Conservation (phyloP, 2,113 vertebrate species). For the Greenwoodochromis staneri region DNA sequence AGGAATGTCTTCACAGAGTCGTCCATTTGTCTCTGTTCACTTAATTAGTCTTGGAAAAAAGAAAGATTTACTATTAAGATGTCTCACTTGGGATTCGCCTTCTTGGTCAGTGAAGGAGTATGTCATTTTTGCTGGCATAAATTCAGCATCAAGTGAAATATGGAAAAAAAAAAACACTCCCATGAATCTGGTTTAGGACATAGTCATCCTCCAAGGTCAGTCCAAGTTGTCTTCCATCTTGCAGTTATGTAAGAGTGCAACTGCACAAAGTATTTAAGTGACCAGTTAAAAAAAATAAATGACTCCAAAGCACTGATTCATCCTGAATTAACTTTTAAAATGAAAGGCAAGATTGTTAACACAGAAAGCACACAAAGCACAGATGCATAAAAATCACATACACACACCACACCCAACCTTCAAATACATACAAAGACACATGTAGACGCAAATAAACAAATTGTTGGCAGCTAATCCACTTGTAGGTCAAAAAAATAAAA, state of each 20-base stretch:
- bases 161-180: neutral
- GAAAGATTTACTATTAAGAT: neutral
- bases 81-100: neutral
- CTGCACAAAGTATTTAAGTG: neutral
- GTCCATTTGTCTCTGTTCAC: neutral
- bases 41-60: neutral
- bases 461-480: neutral
- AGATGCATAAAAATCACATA: neutral
- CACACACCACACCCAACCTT: neutral
- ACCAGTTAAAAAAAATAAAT: neutral
- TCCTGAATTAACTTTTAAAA: slow-evolving; percentile 33
- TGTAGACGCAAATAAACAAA: neutral
- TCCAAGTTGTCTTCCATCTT: neutral
- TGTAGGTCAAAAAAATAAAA: slow-evolving; percentile 1
- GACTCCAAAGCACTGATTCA: slow-evolving; percentile 42
- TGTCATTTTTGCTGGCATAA: neutral
- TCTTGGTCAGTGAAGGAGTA: neutral
- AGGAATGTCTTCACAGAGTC: neutral
- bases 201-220: neutral
- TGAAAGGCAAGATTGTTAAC: slow-evolving; percentile 39
- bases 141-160: neutral
- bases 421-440: slow-evolving; percentile 9
- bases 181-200: neutral
- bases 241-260: neutral
- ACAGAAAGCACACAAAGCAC: slow-evolving; percentile 28